These are phyloP conservation scores for Spongia lamella DNA, from an alignment of 37 sponge, comb jelly and placozoan species.

Conservation along the genomic window DNA sequence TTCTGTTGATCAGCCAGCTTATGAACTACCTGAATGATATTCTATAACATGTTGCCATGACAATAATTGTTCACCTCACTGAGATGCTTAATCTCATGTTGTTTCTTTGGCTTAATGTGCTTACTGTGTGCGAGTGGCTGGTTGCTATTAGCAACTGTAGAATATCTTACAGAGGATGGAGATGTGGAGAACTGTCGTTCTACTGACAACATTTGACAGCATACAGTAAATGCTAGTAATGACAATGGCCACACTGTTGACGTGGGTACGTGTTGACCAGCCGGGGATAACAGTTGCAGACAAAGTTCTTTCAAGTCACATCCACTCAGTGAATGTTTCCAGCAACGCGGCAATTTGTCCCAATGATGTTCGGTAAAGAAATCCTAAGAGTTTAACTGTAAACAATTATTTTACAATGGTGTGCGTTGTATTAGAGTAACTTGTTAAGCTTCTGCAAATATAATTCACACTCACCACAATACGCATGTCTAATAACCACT, in stretches of 20 bases:
- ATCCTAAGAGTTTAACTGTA: slow-evolving; percentile 39
- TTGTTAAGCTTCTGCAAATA: too few relatives aligned
- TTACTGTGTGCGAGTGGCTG: background rate
- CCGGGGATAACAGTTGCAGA: slow-evolving; percentile 13
- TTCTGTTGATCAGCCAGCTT: slow-evolving; percentile 17
- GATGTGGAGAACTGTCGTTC: slow-evolving; percentile 1
- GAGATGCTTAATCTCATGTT: slow-evolving; percentile 65
- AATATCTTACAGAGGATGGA: background rate
- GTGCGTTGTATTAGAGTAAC: background rate
- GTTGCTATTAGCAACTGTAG: background rate
- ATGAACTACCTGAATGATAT: slow-evolving; percentile 24
- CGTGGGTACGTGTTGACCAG: background rate
- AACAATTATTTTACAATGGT: background rate
- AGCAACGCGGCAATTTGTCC: slow-evolving; percentile 51
- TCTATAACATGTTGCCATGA: background rate
- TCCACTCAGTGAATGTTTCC: slow-evolving; percentile 34
- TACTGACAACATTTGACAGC: slow-evolving; percentile 25
- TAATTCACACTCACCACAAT: slow-evolving; percentile 43
- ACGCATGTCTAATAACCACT: slow-evolving; percentile 52
- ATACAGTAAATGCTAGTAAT: slow-evolving; percentile 56
- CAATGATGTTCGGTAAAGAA: slow-evolving; percentile 78
- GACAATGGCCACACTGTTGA: slow-evolving; percentile 69
- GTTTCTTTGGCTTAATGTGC: slow-evolving; percentile 79
- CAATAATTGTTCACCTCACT: slow-evolving; percentile 33
- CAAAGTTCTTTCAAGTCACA: slow-evolving; percentile 13